Conservation (phyloP, 2,797 vertebrate species). For the Xyrichtys novacula region DNA sequence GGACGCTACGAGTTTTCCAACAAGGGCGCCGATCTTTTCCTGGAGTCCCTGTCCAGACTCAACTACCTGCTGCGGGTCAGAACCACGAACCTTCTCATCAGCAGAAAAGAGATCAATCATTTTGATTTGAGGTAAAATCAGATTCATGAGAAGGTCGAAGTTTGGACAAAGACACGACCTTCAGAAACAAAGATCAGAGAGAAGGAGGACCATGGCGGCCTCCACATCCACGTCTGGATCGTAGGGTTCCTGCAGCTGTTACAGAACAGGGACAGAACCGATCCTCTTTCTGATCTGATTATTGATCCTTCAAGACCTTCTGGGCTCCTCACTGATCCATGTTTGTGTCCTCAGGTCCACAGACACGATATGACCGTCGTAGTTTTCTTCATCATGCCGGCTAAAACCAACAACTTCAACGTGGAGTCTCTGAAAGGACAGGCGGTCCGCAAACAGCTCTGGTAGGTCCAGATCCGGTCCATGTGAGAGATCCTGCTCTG, state of each 20-base stretch:
- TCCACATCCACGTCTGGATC: no score
- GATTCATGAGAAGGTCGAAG: no score
- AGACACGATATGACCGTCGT: slow-evolving; percentile 92
- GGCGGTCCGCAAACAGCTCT: slow-evolving; percentile 95
- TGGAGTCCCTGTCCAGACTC: slow-evolving; percentile 94
- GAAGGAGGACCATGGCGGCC: no score
- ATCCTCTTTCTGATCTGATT: no score
- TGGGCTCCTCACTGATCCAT: neutral
- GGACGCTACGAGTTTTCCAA: slow-evolving; percentile 97
- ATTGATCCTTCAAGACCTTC: no score
- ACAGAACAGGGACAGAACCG: no score
- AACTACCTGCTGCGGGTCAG: slow-evolving; percentile 94
- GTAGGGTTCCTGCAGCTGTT: no score
- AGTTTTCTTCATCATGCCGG: slow-evolving; percentile 98
- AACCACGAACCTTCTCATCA: slow-evolving; percentile 11
- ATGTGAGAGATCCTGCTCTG: no score
- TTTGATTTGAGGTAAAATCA: no score
- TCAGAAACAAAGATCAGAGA: no score
- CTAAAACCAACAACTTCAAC: slow-evolving; percentile 97
- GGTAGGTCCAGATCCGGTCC: slow-evolving; percentile 83
- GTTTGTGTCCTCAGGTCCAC: slow-evolving; percentile 85
- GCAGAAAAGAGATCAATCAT: no score
- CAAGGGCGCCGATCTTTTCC: slow-evolving; percentile 96
- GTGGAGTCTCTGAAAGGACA: slow-evolving; percentile 97
- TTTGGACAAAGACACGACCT: no score